These are phyloP conservation scores for Cinara cedri DNA, from an alignment of 2,888 invertebrate genomes.

Conservation along the genomic window DNA sequence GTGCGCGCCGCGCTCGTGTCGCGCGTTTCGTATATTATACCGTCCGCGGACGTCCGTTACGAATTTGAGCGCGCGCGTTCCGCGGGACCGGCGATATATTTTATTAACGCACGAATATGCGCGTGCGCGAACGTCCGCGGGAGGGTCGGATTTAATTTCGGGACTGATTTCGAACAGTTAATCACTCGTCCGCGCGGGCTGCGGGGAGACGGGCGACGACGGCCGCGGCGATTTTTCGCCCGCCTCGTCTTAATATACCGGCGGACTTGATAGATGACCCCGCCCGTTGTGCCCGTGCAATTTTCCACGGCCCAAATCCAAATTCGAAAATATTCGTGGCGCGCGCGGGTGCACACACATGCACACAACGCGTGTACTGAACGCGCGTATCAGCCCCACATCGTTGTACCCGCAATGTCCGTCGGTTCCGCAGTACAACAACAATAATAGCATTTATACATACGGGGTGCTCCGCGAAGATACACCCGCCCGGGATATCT, in stretches of 20 bases:
- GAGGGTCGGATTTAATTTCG: conserved; percentile 58
- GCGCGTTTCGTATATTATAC: background rate
- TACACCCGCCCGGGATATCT: no score
- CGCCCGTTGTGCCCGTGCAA: background rate
- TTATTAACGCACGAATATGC: conserved; percentile 57
- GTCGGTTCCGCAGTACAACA: no score
- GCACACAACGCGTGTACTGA: no score
- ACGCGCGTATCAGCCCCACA: no score
- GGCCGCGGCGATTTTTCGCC: background rate
- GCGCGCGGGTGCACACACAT: no score
- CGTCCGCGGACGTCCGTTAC: conserved; percentile 3
- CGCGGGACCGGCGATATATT: conserved; percentile 18
- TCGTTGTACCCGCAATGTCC: no score
- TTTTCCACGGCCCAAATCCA: background rate
- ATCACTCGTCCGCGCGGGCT: conserved; percentile 47
- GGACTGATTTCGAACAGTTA: conserved; percentile 59
- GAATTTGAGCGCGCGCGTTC: background rate
- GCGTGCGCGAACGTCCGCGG: conserved; percentile 9
- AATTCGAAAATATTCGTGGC: no score
- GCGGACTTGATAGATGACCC: conserved; percentile 46
- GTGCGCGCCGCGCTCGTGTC: background rate
- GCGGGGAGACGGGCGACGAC: background rate
- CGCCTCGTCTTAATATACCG: conserved; percentile 29
- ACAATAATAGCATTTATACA: no score
- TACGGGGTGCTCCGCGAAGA: no score